A percentile compares a stretch with the other conserved stretches of the same genome.
phyloP scores from a whole-genome alignment of 2,797 vertebrate genomes.

The Podargus strigoides region DNA sequence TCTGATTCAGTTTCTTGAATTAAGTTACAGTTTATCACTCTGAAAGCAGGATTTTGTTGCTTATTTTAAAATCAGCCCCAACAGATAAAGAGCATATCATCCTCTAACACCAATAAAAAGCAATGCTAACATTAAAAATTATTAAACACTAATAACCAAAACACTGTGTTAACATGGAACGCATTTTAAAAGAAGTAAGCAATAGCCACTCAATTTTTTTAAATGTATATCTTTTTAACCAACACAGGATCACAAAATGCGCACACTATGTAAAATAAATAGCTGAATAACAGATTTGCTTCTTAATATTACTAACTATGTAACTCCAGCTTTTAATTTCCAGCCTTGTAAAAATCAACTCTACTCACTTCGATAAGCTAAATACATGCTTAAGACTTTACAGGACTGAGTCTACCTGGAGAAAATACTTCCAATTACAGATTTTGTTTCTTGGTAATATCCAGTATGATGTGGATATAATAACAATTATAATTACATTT shows the following conservation, averaged over 20 bases:
- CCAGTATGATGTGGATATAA: not conserved
- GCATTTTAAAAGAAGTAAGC: not conserved
- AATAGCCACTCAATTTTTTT: not conserved
- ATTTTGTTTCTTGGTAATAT: not conserved
- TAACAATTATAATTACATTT: not conserved
- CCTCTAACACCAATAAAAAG: conserved; percentile 1
- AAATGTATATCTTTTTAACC: not conserved
- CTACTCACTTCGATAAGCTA: not conserved
- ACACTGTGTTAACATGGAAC: not conserved
- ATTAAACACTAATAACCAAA: not conserved
- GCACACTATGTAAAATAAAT: not conserved
- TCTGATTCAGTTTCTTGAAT: conserved; percentile 57
- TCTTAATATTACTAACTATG: not conserved
- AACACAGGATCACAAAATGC: not conserved
- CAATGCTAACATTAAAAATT: not conserved
- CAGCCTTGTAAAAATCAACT: not conserved
- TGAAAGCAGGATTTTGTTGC: conserved; percentile 37
- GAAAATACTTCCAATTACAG: not conserved
- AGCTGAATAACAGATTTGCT: not conserved
- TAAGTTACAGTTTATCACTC: conserved; percentile 42
- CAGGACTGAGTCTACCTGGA: not conserved
- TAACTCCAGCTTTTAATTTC: not conserved
- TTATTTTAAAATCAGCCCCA: conserved; percentile 25
- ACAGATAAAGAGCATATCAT: conserved; percentile 25
- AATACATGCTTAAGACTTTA: not conserved